Evolutionary conservation across 2,113 vertebrate species (phyloP).

Genomic region (Amblyopsis rosae): DNA sequence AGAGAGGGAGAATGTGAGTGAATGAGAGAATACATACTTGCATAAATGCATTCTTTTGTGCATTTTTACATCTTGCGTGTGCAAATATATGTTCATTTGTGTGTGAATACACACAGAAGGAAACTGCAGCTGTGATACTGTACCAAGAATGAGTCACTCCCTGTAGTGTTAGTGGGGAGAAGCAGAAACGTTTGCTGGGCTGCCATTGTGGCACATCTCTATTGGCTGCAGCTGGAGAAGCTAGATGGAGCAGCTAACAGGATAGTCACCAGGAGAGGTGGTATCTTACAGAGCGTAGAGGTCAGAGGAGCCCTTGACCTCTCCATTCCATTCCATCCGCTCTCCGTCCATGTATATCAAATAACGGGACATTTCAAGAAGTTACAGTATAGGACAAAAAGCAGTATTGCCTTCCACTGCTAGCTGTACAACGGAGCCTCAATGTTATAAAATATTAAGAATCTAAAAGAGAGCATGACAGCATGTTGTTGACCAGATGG

Average conservation of each 20-base stretch:
- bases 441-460: too few relatives aligned
- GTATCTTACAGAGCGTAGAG: constrained; percentile 23
- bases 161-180: not conserved
- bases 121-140: not conserved
- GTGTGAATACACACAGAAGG: constrained; percentile 13
- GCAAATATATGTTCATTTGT: constrained; percentile 19
- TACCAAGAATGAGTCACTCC: constrained; percentile 9
- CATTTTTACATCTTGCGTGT: not conserved
- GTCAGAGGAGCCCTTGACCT: constrained; percentile 26
- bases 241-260: not conserved
- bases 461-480: too few relatives aligned
- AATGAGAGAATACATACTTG: too few relatives aligned
- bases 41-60: not conserved
- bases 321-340: too few relatives aligned
- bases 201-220: not conserved
- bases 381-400: too few relatives aligned
- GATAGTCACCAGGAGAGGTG: constrained; percentile 31
- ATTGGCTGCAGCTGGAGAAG: not conserved
- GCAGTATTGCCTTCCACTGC: too few relatives aligned
- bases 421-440: too few relatives aligned
- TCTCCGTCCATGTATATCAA: too few relatives aligned
- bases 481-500: too few relatives aligned
- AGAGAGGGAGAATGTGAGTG: not conserved
- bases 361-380: too few relatives aligned
- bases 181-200: not conserved